These are phyloP conservation scores for Drosophila pectinifera DNA, from an alignment of 1,140 invertebrate species.

Conservation along the genomic window DNA sequence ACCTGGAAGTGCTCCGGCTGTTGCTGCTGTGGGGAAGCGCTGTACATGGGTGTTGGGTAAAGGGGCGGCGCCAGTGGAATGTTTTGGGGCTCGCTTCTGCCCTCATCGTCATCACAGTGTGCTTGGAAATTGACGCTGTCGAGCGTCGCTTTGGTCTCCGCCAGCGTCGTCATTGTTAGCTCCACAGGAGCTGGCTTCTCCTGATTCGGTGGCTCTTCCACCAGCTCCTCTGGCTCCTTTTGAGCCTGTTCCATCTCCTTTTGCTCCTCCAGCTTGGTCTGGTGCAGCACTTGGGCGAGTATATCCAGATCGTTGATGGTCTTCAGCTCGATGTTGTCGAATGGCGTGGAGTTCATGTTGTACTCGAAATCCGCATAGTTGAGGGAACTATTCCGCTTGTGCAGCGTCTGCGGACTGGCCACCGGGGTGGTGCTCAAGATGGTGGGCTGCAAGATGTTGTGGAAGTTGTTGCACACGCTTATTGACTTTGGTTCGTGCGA, in stretches of 20 bases:
- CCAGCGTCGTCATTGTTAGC: constrained; percentile 66
- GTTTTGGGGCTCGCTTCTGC: constrained; percentile 30
- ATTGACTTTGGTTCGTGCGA: constrained; percentile 83
- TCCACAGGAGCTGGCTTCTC: constrained; percentile 36
- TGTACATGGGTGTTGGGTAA: constrained; percentile 32
- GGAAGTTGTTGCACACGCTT: constrained; percentile 85
- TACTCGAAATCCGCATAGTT: constrained; percentile 94
- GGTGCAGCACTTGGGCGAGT: constrained; percentile 89
- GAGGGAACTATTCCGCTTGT: constrained; percentile 83
- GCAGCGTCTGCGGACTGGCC: constrained; percentile 39
- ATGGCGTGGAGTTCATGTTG: constrained; percentile 93
- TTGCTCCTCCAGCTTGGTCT: constrained; percentile 68
- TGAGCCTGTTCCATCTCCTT: constrained; percentile 14
- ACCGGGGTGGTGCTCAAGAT: constrained; percentile 54
- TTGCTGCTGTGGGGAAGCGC: constrained; percentile 42
- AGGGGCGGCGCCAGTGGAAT: constrained; percentile 57
- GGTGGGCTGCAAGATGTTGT: constrained; percentile 78
- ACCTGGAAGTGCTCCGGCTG: constrained; percentile 48
- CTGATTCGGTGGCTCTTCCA: constrained; percentile 2
- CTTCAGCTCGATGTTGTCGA: constrained; percentile 95
- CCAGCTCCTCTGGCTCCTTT: constrained; percentile 10
- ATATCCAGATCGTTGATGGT: constrained; percentile 96
- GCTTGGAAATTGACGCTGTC: constrained; percentile 75
- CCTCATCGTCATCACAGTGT: constrained; percentile 68
- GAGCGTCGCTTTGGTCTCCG: constrained; percentile 74